A percentile compares a stretch with the other conserved stretches of the same genome.
These are phyloP conservation scores for Centropus bengalensis DNA, from an alignment of 2,113 vertebrate genomes.

Conservation along the genomic window DNA sequence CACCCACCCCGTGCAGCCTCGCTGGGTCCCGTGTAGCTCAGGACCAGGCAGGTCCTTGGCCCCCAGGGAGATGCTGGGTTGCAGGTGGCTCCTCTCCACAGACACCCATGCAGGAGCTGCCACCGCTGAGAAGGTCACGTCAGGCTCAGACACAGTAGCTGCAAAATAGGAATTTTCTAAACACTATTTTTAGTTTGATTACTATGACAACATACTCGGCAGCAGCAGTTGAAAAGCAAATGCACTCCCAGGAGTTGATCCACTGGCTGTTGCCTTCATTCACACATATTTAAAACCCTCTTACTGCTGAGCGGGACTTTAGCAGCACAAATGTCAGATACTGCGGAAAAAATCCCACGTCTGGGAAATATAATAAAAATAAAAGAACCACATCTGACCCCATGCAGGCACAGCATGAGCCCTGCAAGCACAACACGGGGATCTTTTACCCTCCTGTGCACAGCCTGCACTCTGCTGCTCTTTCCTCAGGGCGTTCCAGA, in stretches of 20 bases:
- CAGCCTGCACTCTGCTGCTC: not conserved
- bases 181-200: not conserved
- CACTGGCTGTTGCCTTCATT: not conserved
- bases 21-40: fast-evolving
- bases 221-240: not conserved
- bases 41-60: not conserved
- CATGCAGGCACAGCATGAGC: not conserved
- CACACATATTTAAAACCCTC: not conserved
- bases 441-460: not conserved
- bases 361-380: too few species aligned
- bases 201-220: not conserved
- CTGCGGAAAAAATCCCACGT: not conserved
- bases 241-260: not conserved
- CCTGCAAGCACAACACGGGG: not conserved
- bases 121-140: fast-evolving
- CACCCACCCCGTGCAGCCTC: not conserved
- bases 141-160: fast-evolving
- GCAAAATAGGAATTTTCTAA: not conserved
- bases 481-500: not conserved
- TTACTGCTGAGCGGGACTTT: not conserved
- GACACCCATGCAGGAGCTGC: not conserved
- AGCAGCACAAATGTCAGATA: not conserved
- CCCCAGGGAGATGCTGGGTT: fast-evolving
- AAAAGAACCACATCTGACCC: not conserved
- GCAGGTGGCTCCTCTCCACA: not conserved